These are phyloP conservation scores for Leptothorax acervorum DNA, from an alignment of 2,888 invertebrate species.

Conservation along the genomic window DNA sequence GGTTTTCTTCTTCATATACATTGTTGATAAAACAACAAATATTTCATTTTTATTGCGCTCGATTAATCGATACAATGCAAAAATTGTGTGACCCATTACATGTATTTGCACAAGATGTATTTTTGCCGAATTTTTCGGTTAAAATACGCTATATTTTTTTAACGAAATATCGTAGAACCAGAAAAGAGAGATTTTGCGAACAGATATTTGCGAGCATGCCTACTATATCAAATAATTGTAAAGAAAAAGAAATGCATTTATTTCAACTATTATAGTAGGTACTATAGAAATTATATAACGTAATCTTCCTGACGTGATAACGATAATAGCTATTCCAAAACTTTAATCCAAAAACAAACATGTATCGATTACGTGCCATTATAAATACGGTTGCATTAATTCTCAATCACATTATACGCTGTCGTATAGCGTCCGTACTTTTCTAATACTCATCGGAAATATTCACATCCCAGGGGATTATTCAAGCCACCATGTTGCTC, in stretches of 20 bases:
- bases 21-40: neutral
- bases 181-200: neutral
- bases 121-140: slow-evolving; percentile 2
- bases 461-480: slow-evolving; percentile 3
- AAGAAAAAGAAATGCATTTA: neutral
- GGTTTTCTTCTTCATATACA: neutral
- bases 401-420: neutral
- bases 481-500: neutral
- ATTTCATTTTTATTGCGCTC: neutral
- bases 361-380: neutral
- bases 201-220: neutral
- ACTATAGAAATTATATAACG: neutral
- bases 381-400: neutral
- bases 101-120: no score
- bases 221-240: neutral
- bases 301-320: neutral
- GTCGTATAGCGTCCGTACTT: neutral
- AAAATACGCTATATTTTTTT: neutral
- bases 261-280: neutral
- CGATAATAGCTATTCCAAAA: neutral
- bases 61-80: neutral
- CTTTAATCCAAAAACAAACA: neutral
- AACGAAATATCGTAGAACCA: neutral
- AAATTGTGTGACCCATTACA: neutral
- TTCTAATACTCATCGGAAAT: neutral